Conservation (phyloP, 2,888 invertebrate genomes). For the Dione juno region DNA sequence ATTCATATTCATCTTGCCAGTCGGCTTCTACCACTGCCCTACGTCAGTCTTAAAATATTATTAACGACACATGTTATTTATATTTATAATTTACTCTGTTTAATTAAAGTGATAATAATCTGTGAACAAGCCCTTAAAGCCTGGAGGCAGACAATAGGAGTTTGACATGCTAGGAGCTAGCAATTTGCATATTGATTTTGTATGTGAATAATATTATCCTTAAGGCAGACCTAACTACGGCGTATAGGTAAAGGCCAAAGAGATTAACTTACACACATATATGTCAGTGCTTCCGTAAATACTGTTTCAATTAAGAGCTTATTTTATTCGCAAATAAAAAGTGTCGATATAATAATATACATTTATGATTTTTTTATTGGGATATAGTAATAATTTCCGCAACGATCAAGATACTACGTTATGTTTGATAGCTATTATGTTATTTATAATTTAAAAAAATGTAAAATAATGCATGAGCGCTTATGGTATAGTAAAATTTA, state of each 20-base stretch:
- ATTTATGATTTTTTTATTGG: too few species aligned
- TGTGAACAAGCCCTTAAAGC: slow-evolving; percentile 32
- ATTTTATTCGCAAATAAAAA: too few species aligned
- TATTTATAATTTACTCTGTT: neutral
- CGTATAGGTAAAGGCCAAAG: slow-evolving; percentile 27
- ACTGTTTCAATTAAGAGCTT: neutral
- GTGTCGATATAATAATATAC: too few species aligned
- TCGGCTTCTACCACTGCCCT: too few species aligned
- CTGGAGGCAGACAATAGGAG: slow-evolving; percentile 51
- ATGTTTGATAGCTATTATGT: neutral
- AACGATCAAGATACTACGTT: neutral
- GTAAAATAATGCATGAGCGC: too few species aligned
- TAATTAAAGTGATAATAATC: slow-evolving; percentile 16
- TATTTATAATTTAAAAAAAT: neutral
- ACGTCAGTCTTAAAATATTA: neutral
- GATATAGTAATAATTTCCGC: too few species aligned
- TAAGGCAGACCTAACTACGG: slow-evolving; percentile 32
- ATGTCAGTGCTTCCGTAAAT: neutral
- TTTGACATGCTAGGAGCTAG: slow-evolving; percentile 60
- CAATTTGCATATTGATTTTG: slow-evolving; percentile 70
- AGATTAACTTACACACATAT: neutral
- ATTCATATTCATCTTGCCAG: too few species aligned
- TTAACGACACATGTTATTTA: neutral
- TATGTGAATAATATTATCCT: slow-evolving; percentile 54
- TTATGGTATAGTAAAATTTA: neutral